Percentiles rank a stretch among this genome's conserved stretches.
phyloP scores from a whole-genome alignment of 2,888 invertebrate genomes.

The Brachypterus glaber region DNA sequence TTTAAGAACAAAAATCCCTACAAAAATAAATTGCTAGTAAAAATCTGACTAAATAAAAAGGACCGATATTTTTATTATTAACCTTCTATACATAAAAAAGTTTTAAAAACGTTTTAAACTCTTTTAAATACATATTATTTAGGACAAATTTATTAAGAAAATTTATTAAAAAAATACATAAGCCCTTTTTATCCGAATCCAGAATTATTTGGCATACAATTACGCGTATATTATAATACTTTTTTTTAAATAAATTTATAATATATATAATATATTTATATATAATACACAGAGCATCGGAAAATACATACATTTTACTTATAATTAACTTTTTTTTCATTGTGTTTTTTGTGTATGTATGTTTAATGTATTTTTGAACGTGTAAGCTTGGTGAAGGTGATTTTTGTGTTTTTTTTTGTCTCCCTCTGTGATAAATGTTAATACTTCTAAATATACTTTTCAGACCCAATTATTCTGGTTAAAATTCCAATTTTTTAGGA shows the following conservation, averaged over 20 bases:
- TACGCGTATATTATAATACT: slow-evolving; percentile 31
- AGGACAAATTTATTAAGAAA: no score
- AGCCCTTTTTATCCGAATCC: no score
- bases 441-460: background rate
- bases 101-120: no score
- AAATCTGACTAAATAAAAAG: slow-evolving; percentile 8
- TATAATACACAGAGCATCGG: slow-evolving; percentile 39
- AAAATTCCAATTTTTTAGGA: no score
- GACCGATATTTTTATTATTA: no score
- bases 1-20: slow-evolving; percentile 23
- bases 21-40: slow-evolving; percentile 33
- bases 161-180: no score
- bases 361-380: slow-evolving; percentile 43
- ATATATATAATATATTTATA: slow-evolving; percentile 25
- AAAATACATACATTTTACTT: slow-evolving; percentile 42
- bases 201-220: slow-evolving; percentile 41
- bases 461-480: no score
- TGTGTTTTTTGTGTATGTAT: slow-evolving; percentile 30
- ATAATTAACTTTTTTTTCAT: no score
- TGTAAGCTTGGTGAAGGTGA: slow-evolving; percentile 37
- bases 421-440: slow-evolving; percentile 29
- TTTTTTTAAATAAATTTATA: slow-evolving; percentile 28
- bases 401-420: slow-evolving; percentile 27
- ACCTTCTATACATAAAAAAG: no score
- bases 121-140: no score